phyloP scores from a whole-genome alignment of 2,113 vertebrate genomes.

The Rallus limicola region DNA sequence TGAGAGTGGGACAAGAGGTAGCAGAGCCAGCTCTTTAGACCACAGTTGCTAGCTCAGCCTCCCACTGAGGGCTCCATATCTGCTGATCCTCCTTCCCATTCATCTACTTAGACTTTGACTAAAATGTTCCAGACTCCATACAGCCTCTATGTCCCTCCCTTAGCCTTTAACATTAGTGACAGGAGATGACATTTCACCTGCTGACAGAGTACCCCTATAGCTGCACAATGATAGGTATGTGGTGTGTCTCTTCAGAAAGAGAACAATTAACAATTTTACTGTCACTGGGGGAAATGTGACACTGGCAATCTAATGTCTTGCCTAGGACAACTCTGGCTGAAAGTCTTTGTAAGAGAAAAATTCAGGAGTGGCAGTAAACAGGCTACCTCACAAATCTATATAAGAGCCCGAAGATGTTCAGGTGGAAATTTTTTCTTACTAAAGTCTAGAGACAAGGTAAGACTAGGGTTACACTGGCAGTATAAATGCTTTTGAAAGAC shows the following conservation, averaged over 20 bases:
- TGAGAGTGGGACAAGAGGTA: accelerated
- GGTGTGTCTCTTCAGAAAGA: neutral
- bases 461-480: neutral
- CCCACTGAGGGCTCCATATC: neutral
- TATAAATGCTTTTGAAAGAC: neutral
- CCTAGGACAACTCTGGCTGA: neutral
- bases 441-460: neutral
- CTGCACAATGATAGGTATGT: neutral
- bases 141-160: neutral
- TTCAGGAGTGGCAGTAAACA: neutral
- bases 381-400: neutral
- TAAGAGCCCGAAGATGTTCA: neutral
- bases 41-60: neutral
- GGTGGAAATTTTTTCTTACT: neutral
- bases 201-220: neutral
- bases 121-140: neutral
- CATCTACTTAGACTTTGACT: neutral
- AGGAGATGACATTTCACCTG: neutral
- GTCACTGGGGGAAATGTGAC: neutral
- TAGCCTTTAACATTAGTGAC: neutral
- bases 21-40: neutral
- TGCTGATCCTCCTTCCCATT: neutral
- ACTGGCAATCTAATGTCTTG: neutral
- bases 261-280: neutral
- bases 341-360: neutral